Percentiles rank a stretch among this genome's conserved stretches.
Conservation (phyloP, 2,888 invertebrate genomes). For the Timema podura region DNA sequence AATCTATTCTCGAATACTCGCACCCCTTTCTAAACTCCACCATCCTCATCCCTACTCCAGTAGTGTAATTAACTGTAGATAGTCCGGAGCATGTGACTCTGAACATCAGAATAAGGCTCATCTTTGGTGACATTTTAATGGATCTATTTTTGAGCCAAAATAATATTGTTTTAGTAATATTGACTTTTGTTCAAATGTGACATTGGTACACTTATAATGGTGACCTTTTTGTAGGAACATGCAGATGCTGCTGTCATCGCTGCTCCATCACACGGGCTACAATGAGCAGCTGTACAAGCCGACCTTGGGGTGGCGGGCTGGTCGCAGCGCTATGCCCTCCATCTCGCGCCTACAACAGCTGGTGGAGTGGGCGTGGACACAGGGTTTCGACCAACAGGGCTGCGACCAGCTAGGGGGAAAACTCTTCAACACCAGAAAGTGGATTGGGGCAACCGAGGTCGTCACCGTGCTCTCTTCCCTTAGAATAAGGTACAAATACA, state of each 20-base stretch:
- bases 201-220: background rate
- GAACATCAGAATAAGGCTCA: too few relatives aligned
- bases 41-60: too few relatives aligned
- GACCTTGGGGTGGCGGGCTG: constrained; percentile 49
- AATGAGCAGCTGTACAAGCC: constrained; percentile 51
- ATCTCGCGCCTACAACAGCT: constrained; percentile 78
- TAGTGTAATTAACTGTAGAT: too few relatives aligned
- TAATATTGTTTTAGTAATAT: background rate
- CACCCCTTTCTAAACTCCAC: too few relatives aligned
- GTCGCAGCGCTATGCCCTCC: constrained; percentile 70
- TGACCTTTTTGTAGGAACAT: constrained; percentile 57
- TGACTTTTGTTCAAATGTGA: background rate
- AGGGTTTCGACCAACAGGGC: constrained; percentile 78
- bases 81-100: too few relatives aligned
- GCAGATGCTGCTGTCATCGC: constrained; percentile 85
- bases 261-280: constrained; percentile 66
- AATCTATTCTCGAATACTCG: too few relatives aligned
- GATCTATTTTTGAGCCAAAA: background rate
- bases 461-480: constrained; percentile 78
- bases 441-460: constrained; percentile 92
- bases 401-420: constrained; percentile 80
- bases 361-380: constrained; percentile 78
- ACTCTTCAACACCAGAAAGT: constrained; percentile 79
- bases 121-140: too few relatives aligned
- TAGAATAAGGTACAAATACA: constrained; percentile 59